phyloP scores from a whole-genome alignment of 2,888 invertebrate species.

The Odontocerum albicorne region DNA sequence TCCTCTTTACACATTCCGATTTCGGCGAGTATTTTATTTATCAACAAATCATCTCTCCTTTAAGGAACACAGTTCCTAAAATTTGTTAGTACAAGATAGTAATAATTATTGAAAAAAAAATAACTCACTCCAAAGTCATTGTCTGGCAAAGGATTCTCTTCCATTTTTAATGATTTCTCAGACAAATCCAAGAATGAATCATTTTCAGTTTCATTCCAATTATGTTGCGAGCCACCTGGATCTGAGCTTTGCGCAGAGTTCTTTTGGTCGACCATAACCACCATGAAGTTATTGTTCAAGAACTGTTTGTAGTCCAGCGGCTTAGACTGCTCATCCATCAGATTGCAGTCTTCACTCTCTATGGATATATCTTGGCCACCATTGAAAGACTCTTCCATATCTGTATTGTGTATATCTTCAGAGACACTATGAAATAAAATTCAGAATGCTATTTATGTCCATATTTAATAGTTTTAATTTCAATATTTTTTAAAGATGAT shows the following conservation, averaged over 20 bases:
- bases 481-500: no score
- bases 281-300: conserved; percentile 9
- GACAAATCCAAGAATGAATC: conserved; percentile 4
- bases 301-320: conserved; percentile 12
- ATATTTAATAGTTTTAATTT: no score
- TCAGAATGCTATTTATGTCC: no score
- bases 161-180: not conserved
- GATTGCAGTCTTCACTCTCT: not conserved
- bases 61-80: no score
- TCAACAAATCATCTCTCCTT: no score
- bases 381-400: not conserved
- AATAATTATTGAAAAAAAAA: no score
- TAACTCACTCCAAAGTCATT: conserved; percentile 8
- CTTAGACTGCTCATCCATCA: not conserved
- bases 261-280: conserved; percentile 12
- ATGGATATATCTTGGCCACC: not conserved
- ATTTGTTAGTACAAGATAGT: not conserved
- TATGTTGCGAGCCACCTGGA: no score
- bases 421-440: conserved; percentile 1
- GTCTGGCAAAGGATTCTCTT: conserved; percentile 11
- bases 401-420: not conserved
- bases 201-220: no score
- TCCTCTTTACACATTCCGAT: no score
- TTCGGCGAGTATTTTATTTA: no score
- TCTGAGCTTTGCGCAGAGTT: no score